Percentiles rank a stretch among this genome's conserved stretches.
These are phyloP conservation scores for Anthopleura sola DNA, from an alignment of 64 coral and sea anemone genomes.

Conservation along the genomic window DNA sequence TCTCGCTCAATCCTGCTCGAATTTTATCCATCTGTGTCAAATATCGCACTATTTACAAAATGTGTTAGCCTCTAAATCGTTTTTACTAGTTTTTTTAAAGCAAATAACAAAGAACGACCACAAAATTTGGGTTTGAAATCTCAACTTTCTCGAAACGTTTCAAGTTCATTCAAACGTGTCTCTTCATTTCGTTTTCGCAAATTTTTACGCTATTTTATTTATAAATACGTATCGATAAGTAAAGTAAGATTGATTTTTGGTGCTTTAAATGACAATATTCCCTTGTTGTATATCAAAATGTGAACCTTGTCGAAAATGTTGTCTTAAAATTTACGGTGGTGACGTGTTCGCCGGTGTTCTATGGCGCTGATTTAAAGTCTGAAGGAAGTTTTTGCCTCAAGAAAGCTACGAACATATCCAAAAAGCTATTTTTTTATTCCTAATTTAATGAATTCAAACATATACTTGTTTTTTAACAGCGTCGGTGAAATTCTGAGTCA, in stretches of 20 bases:
- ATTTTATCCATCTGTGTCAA: not conserved
- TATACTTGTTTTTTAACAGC: not conserved
- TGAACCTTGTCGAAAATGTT: not conserved
- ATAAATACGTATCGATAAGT: too few species aligned
- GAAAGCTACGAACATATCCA: too few species aligned
- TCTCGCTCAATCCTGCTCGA: not conserved
- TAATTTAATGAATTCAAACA: not conserved
- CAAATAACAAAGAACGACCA: not conserved
- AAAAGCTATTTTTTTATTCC: not conserved
- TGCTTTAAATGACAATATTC: not conserved
- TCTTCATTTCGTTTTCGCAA: too few species aligned
- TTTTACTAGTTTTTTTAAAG: not conserved
- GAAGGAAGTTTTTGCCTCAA: not conserved
- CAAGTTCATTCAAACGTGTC: not conserved
- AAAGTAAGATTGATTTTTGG: too few species aligned
- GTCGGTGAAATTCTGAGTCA: not conserved
- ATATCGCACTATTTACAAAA: not conserved
- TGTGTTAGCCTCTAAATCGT: not conserved
- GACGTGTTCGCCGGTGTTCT: not conserved
- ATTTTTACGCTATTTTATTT: too few species aligned
- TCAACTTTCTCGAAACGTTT: not conserved
- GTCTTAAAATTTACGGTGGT: not conserved
- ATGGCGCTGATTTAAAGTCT: not conserved
- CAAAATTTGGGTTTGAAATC: not conserved
- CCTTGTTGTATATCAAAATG: not conserved